Evolutionary conservation across 2,888 invertebrate species (phyloP).

Genomic region (Melinaea menophilus): DNA sequence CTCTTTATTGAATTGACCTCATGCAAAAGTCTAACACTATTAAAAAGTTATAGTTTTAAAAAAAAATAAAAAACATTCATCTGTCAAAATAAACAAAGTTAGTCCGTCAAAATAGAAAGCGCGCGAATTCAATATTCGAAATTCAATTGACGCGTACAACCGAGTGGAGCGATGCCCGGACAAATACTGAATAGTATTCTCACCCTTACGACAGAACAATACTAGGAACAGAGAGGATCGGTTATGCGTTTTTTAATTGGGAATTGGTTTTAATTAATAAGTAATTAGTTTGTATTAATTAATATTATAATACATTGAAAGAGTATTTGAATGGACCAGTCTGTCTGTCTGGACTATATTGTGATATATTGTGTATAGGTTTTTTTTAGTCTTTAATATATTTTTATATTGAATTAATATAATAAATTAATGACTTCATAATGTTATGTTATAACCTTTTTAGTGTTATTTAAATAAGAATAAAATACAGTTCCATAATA

Average conservation of each 20-base stretch:
- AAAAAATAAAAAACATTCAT: neutral
- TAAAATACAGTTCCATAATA: no score
- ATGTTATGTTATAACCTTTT: no score
- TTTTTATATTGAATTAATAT: no score
- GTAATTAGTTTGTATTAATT: neutral
- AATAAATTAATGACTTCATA: no score
- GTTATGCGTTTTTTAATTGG: constrained; percentile 8
- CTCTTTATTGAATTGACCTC: constrained; percentile 2
- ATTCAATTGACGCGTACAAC: constrained; percentile 42
- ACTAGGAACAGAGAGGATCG: constrained; percentile 25
- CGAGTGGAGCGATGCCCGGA: constrained; percentile 48
- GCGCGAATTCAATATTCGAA: constrained; percentile 44
- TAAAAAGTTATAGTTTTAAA: constrained; percentile 4
- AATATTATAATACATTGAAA: neutral
- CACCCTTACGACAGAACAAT: constrained; percentile 55
- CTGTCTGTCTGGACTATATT: no score
- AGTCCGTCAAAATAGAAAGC: constrained; percentile 17
- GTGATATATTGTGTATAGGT: no score
- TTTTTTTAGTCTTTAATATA: no score
- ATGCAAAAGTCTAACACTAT: constrained; percentile 2
- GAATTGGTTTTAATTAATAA: neutral
- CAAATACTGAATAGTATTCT: constrained; percentile 58
- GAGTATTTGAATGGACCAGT: no score
- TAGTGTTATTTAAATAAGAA: no score
- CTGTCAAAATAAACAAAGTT: constrained; percentile 14